A percentile compares a stretch with the other conserved stretches of the same genome.
Conservation (phyloP, 2,113 vertebrate genomes). For the Dipodomys merriami region DNA sequence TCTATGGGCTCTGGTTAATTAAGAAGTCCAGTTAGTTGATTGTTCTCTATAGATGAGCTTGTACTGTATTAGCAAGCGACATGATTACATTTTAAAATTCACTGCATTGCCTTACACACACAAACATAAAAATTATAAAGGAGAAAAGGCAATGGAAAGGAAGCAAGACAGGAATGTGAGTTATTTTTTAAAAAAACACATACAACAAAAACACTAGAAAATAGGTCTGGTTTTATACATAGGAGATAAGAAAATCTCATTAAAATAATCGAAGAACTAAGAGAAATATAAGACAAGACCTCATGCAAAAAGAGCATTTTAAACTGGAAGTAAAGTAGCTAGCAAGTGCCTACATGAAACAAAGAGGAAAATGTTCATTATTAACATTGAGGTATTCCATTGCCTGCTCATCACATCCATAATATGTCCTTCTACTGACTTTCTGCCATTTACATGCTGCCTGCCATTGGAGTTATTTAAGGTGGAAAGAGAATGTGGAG, state of each 20-base stretch:
- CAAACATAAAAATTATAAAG: conserved; percentile 48
- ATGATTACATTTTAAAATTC: conserved; percentile 18
- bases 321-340: conserved; percentile 56
- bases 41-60: conserved; percentile 17
- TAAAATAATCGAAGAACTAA: conserved; percentile 64
- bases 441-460: conserved; percentile 17
- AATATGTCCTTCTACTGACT: conserved; percentile 65
- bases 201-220: conserved; percentile 66
- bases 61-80: conserved; percentile 51
- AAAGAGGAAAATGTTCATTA: conserved; percentile 51
- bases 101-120: conserved; percentile 21
- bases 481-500: conserved; percentile 43
- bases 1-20: background rate
- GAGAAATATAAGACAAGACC: conserved; percentile 59
- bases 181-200: conserved; percentile 34
- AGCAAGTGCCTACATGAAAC: conserved; percentile 39
- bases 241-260: conserved; percentile 67
- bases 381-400: conserved; percentile 56
- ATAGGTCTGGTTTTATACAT: conserved; percentile 69
- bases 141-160: conserved; percentile 56
- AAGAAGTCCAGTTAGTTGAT: background rate
- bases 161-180: conserved; percentile 5
- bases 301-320: conserved; percentile 62
- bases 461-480: conserved; percentile 52
- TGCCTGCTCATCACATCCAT: conserved; percentile 31